Conservation (phyloP, 92 coral and sea anemone species). For the Palythoa grandis region DNA sequence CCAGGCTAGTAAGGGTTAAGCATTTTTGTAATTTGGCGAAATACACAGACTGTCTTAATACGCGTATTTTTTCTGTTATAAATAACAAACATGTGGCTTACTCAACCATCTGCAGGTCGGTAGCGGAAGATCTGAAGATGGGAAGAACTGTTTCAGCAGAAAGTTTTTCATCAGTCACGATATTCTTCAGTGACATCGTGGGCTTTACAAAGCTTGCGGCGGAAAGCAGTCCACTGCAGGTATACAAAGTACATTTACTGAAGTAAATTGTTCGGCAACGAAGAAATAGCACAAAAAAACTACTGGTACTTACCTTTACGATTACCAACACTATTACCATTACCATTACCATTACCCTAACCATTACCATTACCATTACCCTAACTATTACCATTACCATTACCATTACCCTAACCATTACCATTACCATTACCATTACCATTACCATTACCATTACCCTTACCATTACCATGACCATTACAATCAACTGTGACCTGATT, state of each 20-base stretch:
- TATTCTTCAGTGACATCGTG: conserved; percentile 79
- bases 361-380: not conserved
- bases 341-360: not conserved
- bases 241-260: not conserved
- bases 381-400: too few relatives aligned
- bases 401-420: not conserved
- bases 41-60: not conserved
- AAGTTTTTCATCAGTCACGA: conserved; percentile 67
- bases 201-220: conserved; percentile 84
- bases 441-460: not conserved
- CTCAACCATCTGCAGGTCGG: conserved; percentile 48
- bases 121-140: conserved; percentile 73
- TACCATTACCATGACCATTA: not conserved
- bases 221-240: conserved; percentile 75
- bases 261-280: not conserved
- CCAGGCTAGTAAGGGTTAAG: too few relatives aligned
- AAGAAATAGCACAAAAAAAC: not conserved
- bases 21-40: too few relatives aligned
- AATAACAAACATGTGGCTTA: not conserved
- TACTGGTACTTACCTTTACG: not conserved
- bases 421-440: not conserved
- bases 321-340: not conserved
- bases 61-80: not conserved
- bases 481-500: not conserved
- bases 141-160: conserved; percentile 78